Conservation (phyloP, 2,888 invertebrate genomes). For the Diplolepis rosae region DNA sequence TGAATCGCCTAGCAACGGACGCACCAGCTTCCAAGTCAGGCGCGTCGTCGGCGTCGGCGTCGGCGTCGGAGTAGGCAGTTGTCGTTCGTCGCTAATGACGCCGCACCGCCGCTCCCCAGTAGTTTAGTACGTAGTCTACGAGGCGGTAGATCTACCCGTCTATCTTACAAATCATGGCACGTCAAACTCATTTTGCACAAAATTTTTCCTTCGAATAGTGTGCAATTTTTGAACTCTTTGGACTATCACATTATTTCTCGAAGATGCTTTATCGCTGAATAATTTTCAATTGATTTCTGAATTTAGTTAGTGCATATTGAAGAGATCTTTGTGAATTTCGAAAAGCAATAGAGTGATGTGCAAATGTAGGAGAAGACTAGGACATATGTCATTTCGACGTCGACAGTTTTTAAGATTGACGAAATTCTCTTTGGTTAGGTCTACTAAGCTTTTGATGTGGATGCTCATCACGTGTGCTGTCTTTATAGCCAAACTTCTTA, state of each 20-base stretch:
- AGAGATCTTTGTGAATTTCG: neutral
- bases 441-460: neutral
- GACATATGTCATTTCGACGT: neutral
- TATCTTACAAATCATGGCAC: slow-evolving; percentile 21
- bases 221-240: neutral
- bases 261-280: neutral
- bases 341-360: slow-evolving; percentile 7
- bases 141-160: slow-evolving; percentile 15
- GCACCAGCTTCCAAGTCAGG: slow-evolving; percentile 32
- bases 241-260: neutral
- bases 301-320: neutral
- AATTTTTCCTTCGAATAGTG: neutral
- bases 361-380: neutral
- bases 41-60: slow-evolving; percentile 43
- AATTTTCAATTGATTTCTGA: slow-evolving; percentile 6
- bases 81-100: slow-evolving; percentile 45
- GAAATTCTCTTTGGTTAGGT: neutral
- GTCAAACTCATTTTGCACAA: slow-evolving; percentile 2
- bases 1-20: slow-evolving; percentile 49
- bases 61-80: slow-evolving; percentile 54
- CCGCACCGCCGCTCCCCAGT: slow-evolving; percentile 58
- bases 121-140: slow-evolving; percentile 65
- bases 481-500: neutral
- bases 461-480: neutral
- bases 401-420: neutral